phyloP scores from a whole-genome alignment of 2,888 invertebrate species.

The Tiphia femorata region DNA sequence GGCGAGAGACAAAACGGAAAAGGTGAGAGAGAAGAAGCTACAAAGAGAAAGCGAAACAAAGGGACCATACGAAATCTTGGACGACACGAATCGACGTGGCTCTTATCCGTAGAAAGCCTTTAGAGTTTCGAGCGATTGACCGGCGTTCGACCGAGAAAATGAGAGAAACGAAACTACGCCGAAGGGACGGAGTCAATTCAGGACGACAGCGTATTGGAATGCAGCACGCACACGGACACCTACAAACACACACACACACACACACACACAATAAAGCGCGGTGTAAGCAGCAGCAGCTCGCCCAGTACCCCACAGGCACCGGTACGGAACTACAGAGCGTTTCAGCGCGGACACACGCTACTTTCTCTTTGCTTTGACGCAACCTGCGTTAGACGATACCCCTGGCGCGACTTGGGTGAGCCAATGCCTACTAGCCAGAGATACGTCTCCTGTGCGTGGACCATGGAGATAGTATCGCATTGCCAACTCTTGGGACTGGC shows the following conservation, averaged over 20 bases:
- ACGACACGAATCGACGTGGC: neutral
- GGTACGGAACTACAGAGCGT: neutral
- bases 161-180: constrained; percentile 1
- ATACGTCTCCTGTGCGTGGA: too few species aligned
- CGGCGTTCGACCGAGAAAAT: constrained; percentile 17
- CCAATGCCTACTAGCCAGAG: too few species aligned
- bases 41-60: constrained; percentile 7
- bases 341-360: too few species aligned
- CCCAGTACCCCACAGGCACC: too few species aligned
- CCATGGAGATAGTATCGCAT: too few species aligned
- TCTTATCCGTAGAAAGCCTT: constrained; percentile 15
- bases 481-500: too few species aligned
- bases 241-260: too few species aligned
- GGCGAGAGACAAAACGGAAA: neutral
- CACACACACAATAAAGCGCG: too few species aligned
- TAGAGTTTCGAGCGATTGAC: constrained; percentile 19
- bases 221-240: constrained; percentile 20
- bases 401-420: too few species aligned
- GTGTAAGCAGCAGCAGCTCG: too few species aligned
- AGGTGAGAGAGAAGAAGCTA: neutral
- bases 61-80: constrained; percentile 7
- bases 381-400: neutral
- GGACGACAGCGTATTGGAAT: constrained; percentile 35
- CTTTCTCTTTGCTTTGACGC: neutral
- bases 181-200: constrained; percentile 25